These are phyloP conservation scores for Microchirus variegatus DNA, from an alignment of 2,797 vertebrate species.

Conservation along the genomic window DNA sequence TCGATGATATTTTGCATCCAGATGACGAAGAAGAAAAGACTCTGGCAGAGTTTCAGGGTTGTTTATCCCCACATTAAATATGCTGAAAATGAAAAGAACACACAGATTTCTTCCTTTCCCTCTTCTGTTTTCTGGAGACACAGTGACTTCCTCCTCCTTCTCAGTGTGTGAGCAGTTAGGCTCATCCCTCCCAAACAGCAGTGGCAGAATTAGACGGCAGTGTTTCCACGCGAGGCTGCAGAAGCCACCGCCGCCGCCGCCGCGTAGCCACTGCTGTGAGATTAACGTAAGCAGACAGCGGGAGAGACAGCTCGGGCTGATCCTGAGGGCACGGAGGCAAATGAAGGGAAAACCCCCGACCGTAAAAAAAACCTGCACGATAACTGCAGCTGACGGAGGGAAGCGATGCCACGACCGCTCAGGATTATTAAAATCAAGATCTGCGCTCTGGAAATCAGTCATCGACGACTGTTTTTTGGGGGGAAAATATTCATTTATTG, in stretches of 20 bases:
- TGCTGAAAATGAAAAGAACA: not conserved
- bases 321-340: not conserved
- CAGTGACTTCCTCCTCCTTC: constrained; percentile 4
- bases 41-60: not conserved
- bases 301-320: constrained; percentile 48
- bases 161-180: constrained; percentile 45
- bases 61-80: not conserved
- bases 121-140: not conserved
- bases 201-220: constrained; percentile 61
- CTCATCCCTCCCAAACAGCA: constrained; percentile 29
- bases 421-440: too few relatives aligned
- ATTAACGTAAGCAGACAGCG: constrained; percentile 68
- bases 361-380: too few relatives aligned
- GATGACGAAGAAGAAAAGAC: not conserved
- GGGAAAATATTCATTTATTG: too few relatives aligned
- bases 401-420: too few relatives aligned
- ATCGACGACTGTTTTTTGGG: too few relatives aligned
- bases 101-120: not conserved
- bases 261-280: constrained; percentile 68
- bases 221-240: constrained; percentile 57
- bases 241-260: constrained; percentile 51
- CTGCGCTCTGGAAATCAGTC: too few relatives aligned
- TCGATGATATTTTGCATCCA: constrained; percentile 20
- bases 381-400: too few relatives aligned
- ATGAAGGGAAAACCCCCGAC: too few relatives aligned